phyloP scores from a whole-genome alignment of 2,797 vertebrate species.

The Pangasius mekongensis region DNA sequence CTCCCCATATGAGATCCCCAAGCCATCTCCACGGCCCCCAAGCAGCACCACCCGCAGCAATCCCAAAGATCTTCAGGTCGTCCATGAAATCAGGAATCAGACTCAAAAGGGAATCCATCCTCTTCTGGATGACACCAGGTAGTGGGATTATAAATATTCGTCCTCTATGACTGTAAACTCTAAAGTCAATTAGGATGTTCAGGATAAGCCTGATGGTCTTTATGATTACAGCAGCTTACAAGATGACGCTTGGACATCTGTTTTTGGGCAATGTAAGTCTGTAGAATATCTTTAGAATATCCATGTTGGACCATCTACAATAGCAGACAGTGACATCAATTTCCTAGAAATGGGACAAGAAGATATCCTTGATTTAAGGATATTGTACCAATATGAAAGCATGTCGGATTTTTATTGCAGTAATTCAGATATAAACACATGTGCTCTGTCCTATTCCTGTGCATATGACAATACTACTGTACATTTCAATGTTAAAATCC shows the following conservation, averaged over 20 bases:
- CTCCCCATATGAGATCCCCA: no score
- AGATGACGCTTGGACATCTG: neutral
- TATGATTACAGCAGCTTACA: neutral
- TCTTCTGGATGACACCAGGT: neutral
- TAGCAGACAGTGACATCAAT: neutral
- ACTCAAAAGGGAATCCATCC: neutral
- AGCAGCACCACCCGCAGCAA: no score
- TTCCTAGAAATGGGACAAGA: neutral
- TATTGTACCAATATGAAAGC: neutral
- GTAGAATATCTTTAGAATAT: no score
- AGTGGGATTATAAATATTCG: neutral
- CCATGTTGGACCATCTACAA: neutral
- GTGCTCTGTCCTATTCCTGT: slow-evolving; percentile 74
- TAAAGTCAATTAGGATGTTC: neutral
- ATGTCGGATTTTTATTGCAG: neutral
- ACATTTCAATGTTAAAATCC: slow-evolving; percentile 75
- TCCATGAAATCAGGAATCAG: neutral
- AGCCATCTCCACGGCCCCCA: no score
- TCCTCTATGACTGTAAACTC: neutral
- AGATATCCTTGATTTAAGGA: neutral
- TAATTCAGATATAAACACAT: slow-evolving; percentile 60
- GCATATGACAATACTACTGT: slow-evolving; percentile 76
- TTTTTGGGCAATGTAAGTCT: neutral
- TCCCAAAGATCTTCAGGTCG: no score
- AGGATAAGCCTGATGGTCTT: neutral